Conservation (phyloP, 2,113 vertebrate species). For the Bubo blakistoni region DNA sequence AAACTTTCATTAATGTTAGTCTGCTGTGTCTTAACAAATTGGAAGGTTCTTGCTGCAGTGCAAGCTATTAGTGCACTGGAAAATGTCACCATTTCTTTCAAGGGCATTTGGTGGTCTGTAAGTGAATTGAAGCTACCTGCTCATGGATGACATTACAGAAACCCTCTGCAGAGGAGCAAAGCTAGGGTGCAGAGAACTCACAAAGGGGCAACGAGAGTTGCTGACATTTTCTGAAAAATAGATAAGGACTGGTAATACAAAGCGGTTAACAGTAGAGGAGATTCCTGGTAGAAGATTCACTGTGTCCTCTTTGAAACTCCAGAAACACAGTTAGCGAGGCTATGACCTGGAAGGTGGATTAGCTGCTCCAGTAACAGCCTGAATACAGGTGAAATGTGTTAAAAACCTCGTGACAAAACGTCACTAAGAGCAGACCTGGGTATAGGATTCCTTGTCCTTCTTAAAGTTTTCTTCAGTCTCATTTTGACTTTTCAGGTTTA, state of each 20-base stretch:
- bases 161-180: not conserved
- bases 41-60: not conserved
- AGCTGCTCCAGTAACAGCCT: not conserved
- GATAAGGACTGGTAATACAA: not conserved
- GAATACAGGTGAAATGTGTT: not conserved
- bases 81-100: not conserved
- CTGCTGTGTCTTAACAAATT: not conserved
- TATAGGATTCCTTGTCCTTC: not conserved
- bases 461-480: not conserved
- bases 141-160: not conserved
- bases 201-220: not conserved
- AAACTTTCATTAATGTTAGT: not conserved
- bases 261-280: not conserved
- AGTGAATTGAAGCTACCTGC: not conserved
- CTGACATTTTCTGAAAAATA: not conserved
- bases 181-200: not conserved
- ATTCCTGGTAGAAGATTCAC: not conserved
- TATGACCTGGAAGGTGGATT: not conserved
- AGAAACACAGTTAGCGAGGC: not conserved
- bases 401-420: not conserved
- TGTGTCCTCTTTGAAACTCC: not conserved
- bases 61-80: not conserved
- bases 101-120: not conserved
- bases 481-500: not conserved
- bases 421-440: not conserved